phyloP scores from a whole-genome alignment of 2,113 vertebrate species.

The Austrofundulus limnaeus region DNA sequence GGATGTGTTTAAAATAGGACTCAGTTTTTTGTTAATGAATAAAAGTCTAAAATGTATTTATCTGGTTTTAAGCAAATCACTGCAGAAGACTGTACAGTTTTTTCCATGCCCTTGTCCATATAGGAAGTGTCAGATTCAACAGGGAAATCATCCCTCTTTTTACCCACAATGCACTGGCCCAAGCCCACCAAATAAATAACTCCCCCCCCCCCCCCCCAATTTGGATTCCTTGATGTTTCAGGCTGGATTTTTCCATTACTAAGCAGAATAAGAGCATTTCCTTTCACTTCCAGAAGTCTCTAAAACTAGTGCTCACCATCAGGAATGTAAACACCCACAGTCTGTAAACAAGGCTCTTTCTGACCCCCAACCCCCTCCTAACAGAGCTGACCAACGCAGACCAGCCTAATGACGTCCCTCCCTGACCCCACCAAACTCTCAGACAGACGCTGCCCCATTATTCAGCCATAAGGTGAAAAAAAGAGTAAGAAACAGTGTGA shows the following conservation, averaged over 20 bases:
- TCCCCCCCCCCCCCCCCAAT: slow-evolving; percentile 49
- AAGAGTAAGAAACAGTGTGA: slow-evolving; percentile 30
- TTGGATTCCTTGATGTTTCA: slow-evolving; percentile 67
- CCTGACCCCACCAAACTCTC: slow-evolving; percentile 55
- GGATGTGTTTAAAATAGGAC: neutral
- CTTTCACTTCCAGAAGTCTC: slow-evolving; percentile 78
- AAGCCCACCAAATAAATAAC: slow-evolving; percentile 74
- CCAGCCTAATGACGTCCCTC: slow-evolving; percentile 71
- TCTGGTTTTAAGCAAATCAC: slow-evolving; percentile 25
- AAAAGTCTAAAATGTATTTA: slow-evolving; percentile 31
- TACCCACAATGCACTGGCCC: slow-evolving; percentile 61
- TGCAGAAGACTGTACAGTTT: slow-evolving; percentile 30
- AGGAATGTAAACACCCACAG: slow-evolving; percentile 83
- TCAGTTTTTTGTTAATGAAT: slow-evolving; percentile 11
- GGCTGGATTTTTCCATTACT: slow-evolving; percentile 79
- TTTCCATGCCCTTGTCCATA: slow-evolving; percentile 57
- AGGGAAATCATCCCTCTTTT: slow-evolving; percentile 55
- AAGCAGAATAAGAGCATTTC: slow-evolving; percentile 80
- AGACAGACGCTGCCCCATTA: slow-evolving; percentile 62
- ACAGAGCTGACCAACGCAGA: slow-evolving; percentile 72
- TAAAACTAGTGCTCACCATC: slow-evolving; percentile 76
- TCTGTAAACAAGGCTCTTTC: slow-evolving; percentile 82
- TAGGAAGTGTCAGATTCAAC: slow-evolving; percentile 61
- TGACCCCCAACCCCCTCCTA: slow-evolving; percentile 71
- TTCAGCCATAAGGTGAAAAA: slow-evolving; percentile 53